Evolutionary conservation across 2,113 vertebrate genomes (phyloP), one percentile per base, ranked within the genome.

Genomic region (Hucho hucho): DNA sequence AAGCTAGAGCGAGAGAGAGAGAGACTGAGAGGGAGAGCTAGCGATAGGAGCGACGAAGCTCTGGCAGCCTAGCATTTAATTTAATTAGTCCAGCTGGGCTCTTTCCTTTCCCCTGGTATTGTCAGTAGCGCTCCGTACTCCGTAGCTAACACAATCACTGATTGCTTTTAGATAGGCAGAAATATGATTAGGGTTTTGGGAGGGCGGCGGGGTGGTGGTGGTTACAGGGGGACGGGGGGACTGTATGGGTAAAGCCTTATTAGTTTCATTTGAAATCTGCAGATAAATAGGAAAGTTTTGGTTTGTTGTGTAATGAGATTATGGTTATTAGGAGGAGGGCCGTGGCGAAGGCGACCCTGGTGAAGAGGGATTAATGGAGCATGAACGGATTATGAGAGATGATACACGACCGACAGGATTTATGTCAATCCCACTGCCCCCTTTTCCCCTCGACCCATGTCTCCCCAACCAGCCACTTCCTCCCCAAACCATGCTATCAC

Each of bases 161-260:
- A 96, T 97, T 95, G 95, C 95, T 95, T 96, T 94, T 93, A 95
- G 95, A 97, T 96, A 95, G 93, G 95, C 94, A 94, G 95, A 95
- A 96, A 96, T 96, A 96, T 96, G 95, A 97, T 96, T 95, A 96
- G 93, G 94, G 94, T 94, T 93, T 89, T 70, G 28, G 37, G 28
- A 14, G 67, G 20, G 9, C 32, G n/a, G 22, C 32, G 65, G 77
- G 70, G 56, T 66, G 74, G 37, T 25, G 49, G 26, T 6, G 3
- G 26, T 25, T 20, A 43, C 9, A 28, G 3, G 53, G 53, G 49
- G 53, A 14, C 32, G 24, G 29, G n/a, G 32, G 16, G 22, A 43
- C 24, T 29, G 43, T 43, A 66, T 29, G 14, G 37, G 49, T 69
- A 25, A 69, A 84, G 69, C 79, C 67, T 78, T 79, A 78, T 79